Base-by-base conservation (phyloP, 2,797 vertebrate genomes). In the Oophaga sylvatica region DNA sequence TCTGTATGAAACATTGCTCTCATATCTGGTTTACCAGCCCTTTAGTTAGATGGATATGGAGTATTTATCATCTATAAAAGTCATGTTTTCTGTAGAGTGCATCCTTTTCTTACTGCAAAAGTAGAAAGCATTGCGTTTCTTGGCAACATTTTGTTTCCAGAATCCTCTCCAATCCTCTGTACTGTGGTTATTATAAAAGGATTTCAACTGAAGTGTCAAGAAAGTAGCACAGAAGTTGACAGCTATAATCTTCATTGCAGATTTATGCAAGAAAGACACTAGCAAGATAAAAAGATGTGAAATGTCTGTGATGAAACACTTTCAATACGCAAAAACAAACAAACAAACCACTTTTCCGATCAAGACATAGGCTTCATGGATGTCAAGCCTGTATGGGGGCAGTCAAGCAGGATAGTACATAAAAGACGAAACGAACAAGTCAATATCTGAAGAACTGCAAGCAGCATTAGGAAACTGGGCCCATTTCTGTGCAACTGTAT, bases 391-490 rank as follows among this genome's bases (percentile, higher is more conserved):
- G 67, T 31, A 17, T 60, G 81, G 56, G 56, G 62, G 31, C n/a
- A 35, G 16, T 73, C 4, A 41, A 41, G 59, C 71, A 45, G 56
- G 31, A 71, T 19, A 83, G 70, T 75, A 75, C 83, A 77, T 77
- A 77, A 76, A 76, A 67, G 71, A 76, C 35, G 17, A 62, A 35
- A 62, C 41, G 8, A 41, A 41, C 57, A 62, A 62, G 68, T 71
- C 75, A 16, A 77, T 53, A 26, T 76, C 20, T 60, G 67, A 31
- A 57, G 70, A 59, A 29, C 81, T 31, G 29, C 81, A 77, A 76
- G 83, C 59, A 77, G 71, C 62, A 57, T n/a, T 56, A 57, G 71
- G 68, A 53, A 77, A 41, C 57, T 11, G 22, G 70, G 71, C 70
- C 62, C 29, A 12, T 63, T 76, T 84, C 83, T 60, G 56, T 84